Conservation (phyloP, 2,113 vertebrate genomes). For the Microtus pennsylvanicus region DNA sequence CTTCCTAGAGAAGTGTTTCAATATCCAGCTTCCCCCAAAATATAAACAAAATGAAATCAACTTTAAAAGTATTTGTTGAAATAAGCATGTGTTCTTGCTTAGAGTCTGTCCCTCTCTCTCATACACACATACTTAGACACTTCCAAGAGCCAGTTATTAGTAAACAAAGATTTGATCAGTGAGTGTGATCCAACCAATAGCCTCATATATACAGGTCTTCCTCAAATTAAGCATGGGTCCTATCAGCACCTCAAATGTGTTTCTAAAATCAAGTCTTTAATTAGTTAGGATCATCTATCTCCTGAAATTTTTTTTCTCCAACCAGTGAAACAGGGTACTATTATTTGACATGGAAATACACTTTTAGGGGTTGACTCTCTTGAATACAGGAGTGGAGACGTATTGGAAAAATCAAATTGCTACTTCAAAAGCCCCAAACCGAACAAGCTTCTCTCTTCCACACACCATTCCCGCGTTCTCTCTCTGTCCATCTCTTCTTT, state of each 20-base stretch:
- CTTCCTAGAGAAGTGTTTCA: constrained; percentile 16
- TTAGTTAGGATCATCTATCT: background rate
- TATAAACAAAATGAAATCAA: constrained; percentile 29
- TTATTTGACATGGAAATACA: constrained; percentile 12
- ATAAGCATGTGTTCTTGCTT: background rate
- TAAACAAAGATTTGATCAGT: background rate
- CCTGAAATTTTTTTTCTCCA: background rate
- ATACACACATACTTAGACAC: background rate
- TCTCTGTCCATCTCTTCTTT: background rate
- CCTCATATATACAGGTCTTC: background rate
- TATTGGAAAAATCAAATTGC: background rate
- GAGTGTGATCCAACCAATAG: background rate
- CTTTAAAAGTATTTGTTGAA: constrained; percentile 25
- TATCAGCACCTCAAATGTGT: background rate
- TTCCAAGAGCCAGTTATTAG: background rate
- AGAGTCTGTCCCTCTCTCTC: background rate
- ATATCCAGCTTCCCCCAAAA: background rate
- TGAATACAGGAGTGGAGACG: background rate
- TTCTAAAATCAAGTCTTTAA: background rate
- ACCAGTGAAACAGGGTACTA: background rate
- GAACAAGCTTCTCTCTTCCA: background rate
- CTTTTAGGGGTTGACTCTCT: background rate
- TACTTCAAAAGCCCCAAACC: background rate
- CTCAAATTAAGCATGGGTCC: background rate
- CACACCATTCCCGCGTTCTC: background rate